Evolutionary conservation across 2,888 invertebrate species (phyloP), one percentile per base, ranked within the genome.

Genomic region (Melieria picta): DNA sequence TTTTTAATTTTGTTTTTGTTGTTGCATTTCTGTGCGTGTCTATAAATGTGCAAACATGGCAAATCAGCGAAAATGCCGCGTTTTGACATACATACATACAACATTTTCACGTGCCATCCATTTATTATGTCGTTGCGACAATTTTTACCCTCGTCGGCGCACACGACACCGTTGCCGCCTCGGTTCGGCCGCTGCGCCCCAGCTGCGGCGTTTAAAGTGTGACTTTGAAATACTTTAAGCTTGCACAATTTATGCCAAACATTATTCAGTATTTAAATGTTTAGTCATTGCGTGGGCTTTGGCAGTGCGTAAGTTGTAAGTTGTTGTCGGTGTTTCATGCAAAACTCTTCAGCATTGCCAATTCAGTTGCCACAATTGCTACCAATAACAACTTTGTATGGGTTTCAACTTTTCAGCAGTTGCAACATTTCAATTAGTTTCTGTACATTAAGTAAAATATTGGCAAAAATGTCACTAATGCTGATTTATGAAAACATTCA

Each of bases 41-140:
- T 43, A 5, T 74, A 71, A 76, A 75, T 76, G 72, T 74, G 72
- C 74, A 69, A 72, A 75, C 75, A 72, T 75, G 72, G 72, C 74
- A 73, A 71, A 76, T 69, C 43, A 61, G 43, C 48, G 50, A 63
- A 56, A 57, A 30, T 1, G 30, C 30, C 45, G 63, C 42, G 7
- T 52, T 58, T 63, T 55, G n/a, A 58, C 65, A 70, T 48, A 66
- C 30, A 30, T 30, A 30, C 30, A 52, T 52, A 62, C 62, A 68
- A 65, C 70, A 71, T 69, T 75, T 72, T 73, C 74, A 74, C 75
- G 74, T 77, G 73, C 71, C 73, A 13, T 71, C 65, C 74, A 75
- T 77, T 74, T 72, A 72, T 74, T 74, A 72, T 77, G 63, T 70
- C 73, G 72, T 30, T 71, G 64, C 43, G 65, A 72, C 63, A 66